phyloP scores from a whole-genome alignment of 2,113 vertebrate species.

The Benitochromis conjunctus region DNA sequence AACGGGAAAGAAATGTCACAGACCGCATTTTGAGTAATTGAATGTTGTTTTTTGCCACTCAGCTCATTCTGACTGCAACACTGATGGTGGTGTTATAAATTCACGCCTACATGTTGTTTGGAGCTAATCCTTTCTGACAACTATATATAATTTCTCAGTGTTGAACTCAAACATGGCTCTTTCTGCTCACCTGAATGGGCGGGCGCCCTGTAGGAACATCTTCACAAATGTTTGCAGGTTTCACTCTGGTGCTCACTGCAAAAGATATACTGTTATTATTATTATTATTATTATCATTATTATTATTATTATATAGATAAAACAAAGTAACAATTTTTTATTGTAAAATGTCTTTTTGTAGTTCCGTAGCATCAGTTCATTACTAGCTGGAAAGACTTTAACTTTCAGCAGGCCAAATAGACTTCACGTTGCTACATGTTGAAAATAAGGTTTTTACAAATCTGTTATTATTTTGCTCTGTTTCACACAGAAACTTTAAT shows the following conservation, averaged over 20 bases:
- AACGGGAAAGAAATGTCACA: neutral
- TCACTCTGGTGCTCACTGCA: neutral
- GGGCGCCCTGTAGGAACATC: neutral
- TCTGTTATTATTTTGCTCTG: neutral
- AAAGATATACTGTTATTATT: neutral
- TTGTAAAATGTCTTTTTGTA: neutral
- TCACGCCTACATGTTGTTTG: neutral
- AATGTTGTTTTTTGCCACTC: neutral
- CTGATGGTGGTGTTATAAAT: neutral
- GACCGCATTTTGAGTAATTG: neutral
- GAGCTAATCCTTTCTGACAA: neutral
- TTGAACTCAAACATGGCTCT: neutral
- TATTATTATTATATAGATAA: neutral
- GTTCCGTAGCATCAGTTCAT: neutral
- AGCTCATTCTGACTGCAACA: neutral
- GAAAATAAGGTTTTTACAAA: neutral
- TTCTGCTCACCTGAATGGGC: slow-evolving; percentile 42
- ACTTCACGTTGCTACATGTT: neutral
- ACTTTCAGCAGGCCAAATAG: neutral
- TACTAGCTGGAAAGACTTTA: neutral
- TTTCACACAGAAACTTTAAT: neutral
- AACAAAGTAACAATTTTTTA: neutral
- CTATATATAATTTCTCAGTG: neutral
- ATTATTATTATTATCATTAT: neutral
- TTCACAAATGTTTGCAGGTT: neutral